Evolutionary conservation across 1,140 invertebrate genomes (phyloP).

Genomic region (Bombyx mandarina): DNA sequence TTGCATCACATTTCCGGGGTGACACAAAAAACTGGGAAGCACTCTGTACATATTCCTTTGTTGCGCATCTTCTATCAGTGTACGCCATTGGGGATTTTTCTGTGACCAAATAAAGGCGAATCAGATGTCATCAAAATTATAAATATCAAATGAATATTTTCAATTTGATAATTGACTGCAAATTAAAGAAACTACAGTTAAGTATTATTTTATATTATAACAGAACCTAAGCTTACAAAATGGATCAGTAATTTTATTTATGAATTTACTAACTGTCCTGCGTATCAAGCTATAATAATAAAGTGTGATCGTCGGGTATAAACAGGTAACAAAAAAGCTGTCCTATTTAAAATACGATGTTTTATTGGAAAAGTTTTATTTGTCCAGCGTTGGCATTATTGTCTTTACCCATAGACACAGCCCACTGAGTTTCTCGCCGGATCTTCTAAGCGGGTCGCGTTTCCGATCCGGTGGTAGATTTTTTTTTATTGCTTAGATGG

Average conservation of each 20-base stretch:
- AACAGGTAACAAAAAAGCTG: background rate
- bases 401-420: background rate
- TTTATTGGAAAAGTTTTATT: background rate
- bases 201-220: too few species aligned
- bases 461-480: too few species aligned
- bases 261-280: too few species aligned
- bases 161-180: too few species aligned
- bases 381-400: background rate
- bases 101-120: constrained; percentile 25
- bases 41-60: constrained; percentile 31
- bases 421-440: too few species aligned
- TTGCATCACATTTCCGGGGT: constrained; percentile 14
- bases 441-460: too few species aligned
- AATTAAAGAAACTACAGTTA: too few species aligned
- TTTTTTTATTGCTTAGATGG: too few species aligned
- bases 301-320: background rate
- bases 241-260: too few species aligned
- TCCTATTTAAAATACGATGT: background rate
- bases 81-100: constrained; percentile 57
- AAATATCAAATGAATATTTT: background rate
- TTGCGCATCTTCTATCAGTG: constrained; percentile 49
- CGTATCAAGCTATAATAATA: background rate
- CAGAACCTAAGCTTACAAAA: too few species aligned
- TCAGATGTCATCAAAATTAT: background rate
- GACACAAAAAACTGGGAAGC: constrained; percentile 42